These are phyloP conservation scores for Pyrrhia umbra DNA, from an alignment of 2,888 invertebrate species.

Conservation along the genomic window DNA sequence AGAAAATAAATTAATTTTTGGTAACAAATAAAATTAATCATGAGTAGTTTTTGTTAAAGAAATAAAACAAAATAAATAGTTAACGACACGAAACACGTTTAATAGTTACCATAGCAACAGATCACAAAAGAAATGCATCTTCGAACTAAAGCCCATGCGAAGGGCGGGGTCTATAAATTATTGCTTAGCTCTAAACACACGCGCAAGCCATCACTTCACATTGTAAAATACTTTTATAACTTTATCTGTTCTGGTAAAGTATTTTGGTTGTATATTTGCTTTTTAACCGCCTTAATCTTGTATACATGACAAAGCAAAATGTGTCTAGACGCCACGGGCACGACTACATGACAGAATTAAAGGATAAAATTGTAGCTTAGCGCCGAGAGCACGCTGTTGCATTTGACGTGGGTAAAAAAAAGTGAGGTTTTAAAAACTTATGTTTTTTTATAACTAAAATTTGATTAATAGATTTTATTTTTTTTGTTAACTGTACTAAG, in stretches of 20 bases:
- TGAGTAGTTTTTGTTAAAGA: background rate
- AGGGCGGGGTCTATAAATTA: constrained; percentile 55
- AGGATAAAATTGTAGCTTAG: too few relatives aligned
- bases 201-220: constrained; percentile 53
- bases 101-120: constrained; percentile 77
- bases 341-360: too few relatives aligned
- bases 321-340: too few relatives aligned
- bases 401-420: too few relatives aligned
- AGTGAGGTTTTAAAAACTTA: too few relatives aligned
- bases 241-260: constrained; percentile 40
- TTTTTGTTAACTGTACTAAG: too few relatives aligned
- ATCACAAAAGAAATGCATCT: constrained; percentile 77
- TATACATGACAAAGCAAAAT: too few relatives aligned
- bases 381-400: too few relatives aligned
- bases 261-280: constrained; percentile 10
- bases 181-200: constrained; percentile 51
- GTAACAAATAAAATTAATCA: background rate
- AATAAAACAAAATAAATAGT: constrained; percentile 62
- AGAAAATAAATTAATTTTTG: too few relatives aligned
- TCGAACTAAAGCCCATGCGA: constrained; percentile 44
- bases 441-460: too few relatives aligned
- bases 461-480: too few relatives aligned
- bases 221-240: constrained; percentile 58
- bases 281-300: too few relatives aligned
- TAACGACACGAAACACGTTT: constrained; percentile 79